Percentiles rank a stretch among this genome's conserved stretches.
These are phyloP conservation scores for Paralvinella palmiformis DNA, from an alignment of 1,140 invertebrate genomes.

Conservation along the genomic window DNA sequence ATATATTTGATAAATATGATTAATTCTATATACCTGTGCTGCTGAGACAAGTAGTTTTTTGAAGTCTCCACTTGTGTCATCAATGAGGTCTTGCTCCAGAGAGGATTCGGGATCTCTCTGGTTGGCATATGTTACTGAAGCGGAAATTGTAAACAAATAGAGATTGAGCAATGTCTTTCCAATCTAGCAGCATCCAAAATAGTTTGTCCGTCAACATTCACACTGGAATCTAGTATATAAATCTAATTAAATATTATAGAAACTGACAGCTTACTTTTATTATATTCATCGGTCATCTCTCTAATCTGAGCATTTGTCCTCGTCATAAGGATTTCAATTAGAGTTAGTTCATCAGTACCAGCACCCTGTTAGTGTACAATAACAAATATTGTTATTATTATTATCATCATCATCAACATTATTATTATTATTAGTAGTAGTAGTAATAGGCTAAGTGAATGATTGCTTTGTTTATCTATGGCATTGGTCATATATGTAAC, in stretches of 20 bases:
- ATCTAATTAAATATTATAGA: neutral
- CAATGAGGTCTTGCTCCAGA: conserved; percentile 43
- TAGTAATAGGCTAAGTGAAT: no score
- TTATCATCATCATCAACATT: no score
- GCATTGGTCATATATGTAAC: no score
- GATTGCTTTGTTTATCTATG: no score
- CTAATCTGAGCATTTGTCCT: conserved; percentile 78
- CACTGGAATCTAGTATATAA: neutral
- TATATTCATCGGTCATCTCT: conserved; percentile 73
- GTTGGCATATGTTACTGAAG: neutral
- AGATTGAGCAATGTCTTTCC: no score
- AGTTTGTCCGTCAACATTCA: no score
- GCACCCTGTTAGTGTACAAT: conserved; percentile 36
- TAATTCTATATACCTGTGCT: conserved; percentile 33
- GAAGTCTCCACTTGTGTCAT: conserved; percentile 46
- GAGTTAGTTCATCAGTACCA: conserved; percentile 64
- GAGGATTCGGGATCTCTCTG: conserved; percentile 10
- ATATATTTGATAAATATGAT: neutral
- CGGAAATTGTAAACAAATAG: no score
- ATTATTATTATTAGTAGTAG: no score
- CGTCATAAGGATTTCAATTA: conserved; percentile 88
- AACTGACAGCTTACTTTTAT: conserved; percentile 65
- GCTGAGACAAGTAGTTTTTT: conserved; percentile 44
- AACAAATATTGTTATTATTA: no score
- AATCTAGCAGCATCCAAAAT: no score